Base-by-base conservation (phyloP, 2,113 vertebrate genomes). In the Marmota flaviventris region DNA sequence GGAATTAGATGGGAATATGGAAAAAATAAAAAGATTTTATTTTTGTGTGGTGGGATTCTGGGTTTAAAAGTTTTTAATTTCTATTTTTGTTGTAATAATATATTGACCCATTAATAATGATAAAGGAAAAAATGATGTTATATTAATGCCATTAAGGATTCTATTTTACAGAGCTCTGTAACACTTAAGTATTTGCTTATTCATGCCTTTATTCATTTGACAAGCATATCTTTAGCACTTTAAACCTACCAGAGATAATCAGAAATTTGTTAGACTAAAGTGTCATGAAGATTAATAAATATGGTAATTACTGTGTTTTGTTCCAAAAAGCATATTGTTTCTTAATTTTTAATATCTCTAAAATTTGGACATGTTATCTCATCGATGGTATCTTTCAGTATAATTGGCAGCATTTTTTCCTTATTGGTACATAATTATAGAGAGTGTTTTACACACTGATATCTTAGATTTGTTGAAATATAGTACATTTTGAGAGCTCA, bases 281-380 rank as follows among this genome's bases (percentile, higher is more conserved):
- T 81, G 4, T 16, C 39, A 24, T 86, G 86, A 96, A 91, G 29
- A 85, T 72, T 7, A 94, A 8, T 95, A 86, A 79, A 67, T 96
- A 92, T 5, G 22, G 8, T 85, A 89, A 37, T 85, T 65, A 65
- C 16, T 69, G 1, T 32, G 42, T 84, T 96, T 79, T 25, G n/a
- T 27, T 85, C 17, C 83, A 53, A 94, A 39, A 67, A 56, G 22
- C 70, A 34, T 73, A 2, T n/a, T 93, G 45, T 93, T 94, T 18
- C 11, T 17, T 25, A 34, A 13, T 61, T 87, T 93, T 39, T 67
- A 91, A 72, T 24, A 70, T 86, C 51, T 86, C 29, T 96, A 42
- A 94, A 89, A 79, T 94, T 72, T 87, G n/a, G 42, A 72, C 37
- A 51, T 4, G 61, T 77, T 14, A 13, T 83, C 6, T 90, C 83